A percentile compares a stretch with the other conserved stretches of the same genome.
phyloP scores from a whole-genome alignment of 2,888 invertebrate genomes.

The Harpalus rufipes region DNA sequence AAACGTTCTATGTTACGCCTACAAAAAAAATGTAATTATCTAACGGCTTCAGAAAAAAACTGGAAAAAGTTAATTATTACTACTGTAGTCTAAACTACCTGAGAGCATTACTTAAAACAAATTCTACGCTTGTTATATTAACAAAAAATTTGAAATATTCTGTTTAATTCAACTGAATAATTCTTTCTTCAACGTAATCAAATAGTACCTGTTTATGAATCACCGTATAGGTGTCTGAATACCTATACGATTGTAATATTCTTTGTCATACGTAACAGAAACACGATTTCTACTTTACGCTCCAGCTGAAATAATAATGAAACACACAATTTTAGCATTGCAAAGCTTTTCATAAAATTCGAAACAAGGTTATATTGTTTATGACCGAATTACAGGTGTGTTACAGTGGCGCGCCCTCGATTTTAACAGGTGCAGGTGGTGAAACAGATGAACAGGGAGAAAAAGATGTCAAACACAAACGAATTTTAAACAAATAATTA shows the following conservation, averaged over 20 bases:
- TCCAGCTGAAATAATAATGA: constrained; percentile 28
- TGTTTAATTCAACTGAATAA: not conserved
- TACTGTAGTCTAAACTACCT: not conserved
- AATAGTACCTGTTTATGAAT: constrained; percentile 43
- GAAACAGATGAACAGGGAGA: not conserved
- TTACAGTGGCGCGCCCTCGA: constrained; percentile 51
- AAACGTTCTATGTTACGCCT: not conserved
- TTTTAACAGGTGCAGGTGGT: constrained; percentile 29
- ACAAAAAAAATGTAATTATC: constrained; percentile 31
- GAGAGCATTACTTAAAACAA: not conserved
- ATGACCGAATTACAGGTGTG: constrained; percentile 57
- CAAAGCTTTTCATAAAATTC: constrained; percentile 10
- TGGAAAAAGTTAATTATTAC: constrained; percentile 1
- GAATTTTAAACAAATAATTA: no score
- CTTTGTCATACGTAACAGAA: constrained; percentile 39
- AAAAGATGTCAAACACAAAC: no score
- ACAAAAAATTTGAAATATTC: not conserved
- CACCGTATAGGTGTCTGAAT: constrained; percentile 35
- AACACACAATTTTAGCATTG: constrained; percentile 9
- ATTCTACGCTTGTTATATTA: not conserved
- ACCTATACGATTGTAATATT: constrained; percentile 8
- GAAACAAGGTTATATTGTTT: constrained; percentile 60
- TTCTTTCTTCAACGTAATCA: constrained; percentile 38
- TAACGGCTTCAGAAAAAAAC: constrained; percentile 35
- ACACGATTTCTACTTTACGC: constrained; percentile 39